These are phyloP conservation scores for Leucoptera coffeella DNA, from an alignment of 2,888 invertebrate species.

Conservation along the genomic window DNA sequence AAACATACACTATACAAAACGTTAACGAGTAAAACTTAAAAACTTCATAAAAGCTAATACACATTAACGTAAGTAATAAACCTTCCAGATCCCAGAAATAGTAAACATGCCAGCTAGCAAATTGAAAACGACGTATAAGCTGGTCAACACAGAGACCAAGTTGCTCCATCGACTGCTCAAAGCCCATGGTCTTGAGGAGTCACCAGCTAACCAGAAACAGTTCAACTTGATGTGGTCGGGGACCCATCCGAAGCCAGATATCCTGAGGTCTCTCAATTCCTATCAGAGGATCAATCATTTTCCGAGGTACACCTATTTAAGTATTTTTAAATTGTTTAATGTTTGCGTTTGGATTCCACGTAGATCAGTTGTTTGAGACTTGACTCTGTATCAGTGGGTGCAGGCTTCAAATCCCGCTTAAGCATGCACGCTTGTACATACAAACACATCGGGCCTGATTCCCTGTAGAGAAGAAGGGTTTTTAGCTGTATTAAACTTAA, in stretches of 20 bases:
- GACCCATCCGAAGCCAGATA: conserved; percentile 85
- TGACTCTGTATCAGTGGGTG: too few relatives aligned
- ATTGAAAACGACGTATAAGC: conserved; percentile 72
- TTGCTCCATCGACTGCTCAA: conserved; percentile 67
- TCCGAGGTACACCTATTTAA: conserved; percentile 62
- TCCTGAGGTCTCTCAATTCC: conserved; percentile 70
- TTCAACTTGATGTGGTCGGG: conserved; percentile 92
- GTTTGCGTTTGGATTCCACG: too few relatives aligned
- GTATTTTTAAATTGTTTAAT: conserved; percentile 1
- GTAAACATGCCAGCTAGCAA: conserved; percentile 59
- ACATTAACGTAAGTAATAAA: too few relatives aligned
- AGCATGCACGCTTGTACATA: too few relatives aligned
- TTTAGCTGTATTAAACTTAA: too few relatives aligned
- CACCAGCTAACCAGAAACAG: conserved; percentile 53
- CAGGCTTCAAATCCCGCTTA: too few relatives aligned
- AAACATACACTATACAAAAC: too few relatives aligned
- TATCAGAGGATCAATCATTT: conserved; percentile 96
- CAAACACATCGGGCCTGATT: too few relatives aligned
- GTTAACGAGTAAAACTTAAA: too few relatives aligned
- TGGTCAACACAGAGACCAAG: conserved; percentile 76
- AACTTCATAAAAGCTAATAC: too few relatives aligned
- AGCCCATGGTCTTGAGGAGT: conserved; percentile 72
- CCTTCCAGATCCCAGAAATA: conserved; percentile 33
- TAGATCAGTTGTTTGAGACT: too few relatives aligned
- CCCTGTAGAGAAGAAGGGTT: too few relatives aligned